Base-by-base conservation (phyloP, 2,113 vertebrate genomes). In the Dolichotis patagonum region DNA sequence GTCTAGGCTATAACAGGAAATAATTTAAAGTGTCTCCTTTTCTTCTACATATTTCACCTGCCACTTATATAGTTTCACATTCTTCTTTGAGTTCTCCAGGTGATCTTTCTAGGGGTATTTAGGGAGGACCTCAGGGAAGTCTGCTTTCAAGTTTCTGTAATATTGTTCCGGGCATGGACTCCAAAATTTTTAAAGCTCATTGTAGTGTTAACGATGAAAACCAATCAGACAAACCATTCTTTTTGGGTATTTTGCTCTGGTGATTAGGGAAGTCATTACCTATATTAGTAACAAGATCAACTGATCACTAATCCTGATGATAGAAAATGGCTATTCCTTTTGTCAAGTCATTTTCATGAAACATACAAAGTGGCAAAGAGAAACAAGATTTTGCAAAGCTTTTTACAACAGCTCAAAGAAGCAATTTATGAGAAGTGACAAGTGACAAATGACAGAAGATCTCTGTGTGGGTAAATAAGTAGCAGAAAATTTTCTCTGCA, bases 331-430 rank as follows among this genome's bases (percentile, higher is more conserved):
- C 16, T 65, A 56, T 78, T 94, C 8, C 22, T 94, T 95, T 58
- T 84, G 56, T 8, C 41, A 92, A 86, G 35, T 0, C n/a, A 90
- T 75, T 98, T 93, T 38, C 73, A 35, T 7, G 19, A 96, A 94
- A 84, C 24, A 67, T n/a, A 78, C 20, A 32, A 86, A 80, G 52
- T 56, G 6, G 0, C 78, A 93, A 93, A 84, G 30, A 56, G 46
- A 67, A 56, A 95, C 20, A 88, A 77, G 43, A 62, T 52, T 52
- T 82, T 38, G 20, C 28, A 85, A 83, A 78, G 9, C 43, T 67
- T 62, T 62, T 49, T 73, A 6, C 20, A 67, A 81, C 0, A 80
- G 3, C 41, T 54, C 38, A 77, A 78, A 80, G 14, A 65, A 83
- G 38, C 20, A 30, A 30, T 67, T 88, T 96, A 52, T 88, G 32